These are phyloP conservation scores for Dryadula phaetusa DNA, from an alignment of 2,888 invertebrate genomes.

Conservation along the genomic window DNA sequence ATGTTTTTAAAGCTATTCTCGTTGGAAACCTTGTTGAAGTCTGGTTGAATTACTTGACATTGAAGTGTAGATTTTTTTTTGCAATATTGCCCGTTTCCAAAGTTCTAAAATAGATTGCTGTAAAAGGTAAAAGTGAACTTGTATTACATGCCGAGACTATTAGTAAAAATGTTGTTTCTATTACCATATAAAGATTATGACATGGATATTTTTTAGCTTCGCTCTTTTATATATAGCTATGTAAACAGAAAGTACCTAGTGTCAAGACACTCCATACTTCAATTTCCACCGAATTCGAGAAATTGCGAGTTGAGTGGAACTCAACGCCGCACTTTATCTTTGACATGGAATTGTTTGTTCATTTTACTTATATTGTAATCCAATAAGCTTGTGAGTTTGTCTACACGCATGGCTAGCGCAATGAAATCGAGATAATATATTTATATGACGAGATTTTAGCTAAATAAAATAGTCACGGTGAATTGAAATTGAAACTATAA, in stretches of 20 bases:
- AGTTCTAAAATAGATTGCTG: constrained; percentile 9
- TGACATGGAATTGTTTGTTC: neutral
- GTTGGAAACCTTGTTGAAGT: constrained; percentile 7
- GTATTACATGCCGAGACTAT: constrained; percentile 28
- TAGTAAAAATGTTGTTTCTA: constrained; percentile 17
- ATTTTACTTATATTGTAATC: constrained; percentile 37
- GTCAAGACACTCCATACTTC: no score
- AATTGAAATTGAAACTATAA: constrained; percentile 20
- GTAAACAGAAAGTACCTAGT: no score
- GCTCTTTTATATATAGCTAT: no score
- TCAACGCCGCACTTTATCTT: no score
- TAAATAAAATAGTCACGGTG: neutral
- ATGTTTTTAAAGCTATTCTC: constrained; percentile 21
- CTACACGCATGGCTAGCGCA: constrained; percentile 59
- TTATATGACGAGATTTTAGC: neutral
- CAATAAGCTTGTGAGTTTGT: constrained; percentile 52
- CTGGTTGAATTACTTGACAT: constrained; percentile 2
- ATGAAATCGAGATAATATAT: constrained; percentile 45
- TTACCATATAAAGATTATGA: constrained; percentile 1
- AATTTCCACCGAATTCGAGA: no score
- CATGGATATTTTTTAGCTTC: no score
- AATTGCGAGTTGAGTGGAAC: no score
- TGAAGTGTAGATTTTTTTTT: constrained; percentile 11
- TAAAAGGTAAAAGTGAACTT: constrained; percentile 14
- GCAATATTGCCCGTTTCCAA: neutral